phyloP scores from a whole-genome alignment of 2,797 vertebrate genomes.

The Ctenopoma kingsleyae region DNA sequence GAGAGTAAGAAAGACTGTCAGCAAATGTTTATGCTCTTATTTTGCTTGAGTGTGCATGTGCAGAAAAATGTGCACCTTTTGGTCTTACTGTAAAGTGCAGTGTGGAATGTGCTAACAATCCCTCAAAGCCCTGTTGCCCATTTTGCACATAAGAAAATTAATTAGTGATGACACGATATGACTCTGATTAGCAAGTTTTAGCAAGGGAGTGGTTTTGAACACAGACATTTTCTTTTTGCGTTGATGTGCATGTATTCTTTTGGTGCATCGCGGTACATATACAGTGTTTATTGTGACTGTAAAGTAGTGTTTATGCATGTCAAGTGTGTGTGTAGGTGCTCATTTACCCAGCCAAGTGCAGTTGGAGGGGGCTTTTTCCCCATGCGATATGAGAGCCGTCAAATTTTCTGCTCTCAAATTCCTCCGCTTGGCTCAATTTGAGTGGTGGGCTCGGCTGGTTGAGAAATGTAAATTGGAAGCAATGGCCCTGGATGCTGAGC shows the following conservation, averaged over 20 bases:
- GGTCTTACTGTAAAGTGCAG: no score
- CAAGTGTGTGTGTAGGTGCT: slow-evolving; percentile 46
- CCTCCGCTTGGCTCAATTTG: slow-evolving; percentile 85
- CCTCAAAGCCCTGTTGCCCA: no score
- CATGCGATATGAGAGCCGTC: slow-evolving; percentile 78
- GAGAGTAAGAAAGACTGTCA: slow-evolving; percentile 30
- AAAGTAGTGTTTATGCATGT: slow-evolving; percentile 16
- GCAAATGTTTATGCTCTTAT: slow-evolving; percentile 53
- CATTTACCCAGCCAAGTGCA: slow-evolving; percentile 75
- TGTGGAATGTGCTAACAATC: no score
- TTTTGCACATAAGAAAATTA: no score
- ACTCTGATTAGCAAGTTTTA: no score
- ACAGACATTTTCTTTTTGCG: not conserved
- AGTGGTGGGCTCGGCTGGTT: slow-evolving; percentile 85
- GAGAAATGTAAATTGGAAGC: slow-evolving; percentile 89
- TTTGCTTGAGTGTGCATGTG: slow-evolving; percentile 6
- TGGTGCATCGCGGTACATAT: slow-evolving; percentile 1
- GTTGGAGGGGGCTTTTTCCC: slow-evolving; percentile 75
- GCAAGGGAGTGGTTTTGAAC: not conserved
- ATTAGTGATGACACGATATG: no score
- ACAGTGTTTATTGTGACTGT: not conserved
- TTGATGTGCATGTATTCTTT: not conserved
- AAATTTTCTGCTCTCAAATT: slow-evolving; percentile 89
- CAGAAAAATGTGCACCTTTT: slow-evolving; percentile 20
- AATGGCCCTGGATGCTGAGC: slow-evolving; percentile 84